These are phyloP conservation scores for Pipistrellus kuhlii DNA, from an alignment of 2,797 vertebrate species.

Conservation along the genomic window DNA sequence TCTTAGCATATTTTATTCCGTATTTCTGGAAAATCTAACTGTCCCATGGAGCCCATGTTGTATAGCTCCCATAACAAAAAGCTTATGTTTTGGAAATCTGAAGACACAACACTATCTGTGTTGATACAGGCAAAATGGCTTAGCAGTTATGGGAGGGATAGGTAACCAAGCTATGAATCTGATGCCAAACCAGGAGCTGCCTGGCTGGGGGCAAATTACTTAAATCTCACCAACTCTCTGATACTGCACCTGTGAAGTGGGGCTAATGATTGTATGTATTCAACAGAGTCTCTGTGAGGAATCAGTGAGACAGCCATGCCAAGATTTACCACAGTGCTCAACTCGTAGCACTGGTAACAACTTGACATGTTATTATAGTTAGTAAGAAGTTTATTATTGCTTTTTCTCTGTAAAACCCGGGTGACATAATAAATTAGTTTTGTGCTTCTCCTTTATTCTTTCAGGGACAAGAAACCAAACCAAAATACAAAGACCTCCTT, in stretches of 20 bases:
- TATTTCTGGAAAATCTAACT: constrained; percentile 8
- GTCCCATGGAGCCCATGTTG: neutral
- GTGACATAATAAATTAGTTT: neutral
- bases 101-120: neutral
- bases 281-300: neutral
- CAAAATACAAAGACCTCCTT: constrained; percentile 88
- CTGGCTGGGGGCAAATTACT: neutral
- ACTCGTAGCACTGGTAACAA: neutral
- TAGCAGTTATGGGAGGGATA: neutral
- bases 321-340: neutral
- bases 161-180: neutral
- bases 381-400: neutral
- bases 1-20: neutral
- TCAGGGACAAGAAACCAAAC: constrained; percentile 89
- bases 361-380: neutral
- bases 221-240: neutral
- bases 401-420: neutral
- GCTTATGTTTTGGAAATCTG: constrained; percentile 32
- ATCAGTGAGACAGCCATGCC: neutral
- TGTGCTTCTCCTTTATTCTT: constrained; percentile 61
- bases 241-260: neutral
- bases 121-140: neutral
- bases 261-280: neutral
- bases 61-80: neutral
- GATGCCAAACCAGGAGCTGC: neutral